Evolutionary conservation across 35 echinoderm and acorn worm genomes (phyloP).

Genomic region (Hemicentrotus pulcherrimus): DNA sequence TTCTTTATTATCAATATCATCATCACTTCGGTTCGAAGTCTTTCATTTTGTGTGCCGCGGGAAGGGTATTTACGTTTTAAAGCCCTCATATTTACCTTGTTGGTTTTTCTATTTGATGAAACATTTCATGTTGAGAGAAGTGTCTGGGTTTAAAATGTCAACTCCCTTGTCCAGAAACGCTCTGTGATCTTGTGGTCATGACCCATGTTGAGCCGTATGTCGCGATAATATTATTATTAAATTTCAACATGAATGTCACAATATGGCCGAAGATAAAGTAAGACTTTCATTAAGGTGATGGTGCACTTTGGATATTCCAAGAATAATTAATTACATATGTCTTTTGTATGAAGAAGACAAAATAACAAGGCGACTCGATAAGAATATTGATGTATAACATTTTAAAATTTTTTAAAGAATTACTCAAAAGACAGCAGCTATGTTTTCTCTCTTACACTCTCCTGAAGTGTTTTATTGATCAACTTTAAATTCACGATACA

Average conservation of each 20-base stretch:
- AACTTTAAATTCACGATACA: too few species aligned
- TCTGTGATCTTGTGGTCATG: neutral
- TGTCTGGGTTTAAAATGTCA: neutral
- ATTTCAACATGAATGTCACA: neutral
- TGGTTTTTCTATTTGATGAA: slow-evolving; percentile 14
- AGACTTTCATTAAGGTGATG: neutral
- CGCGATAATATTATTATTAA: neutral
- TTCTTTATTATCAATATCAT: slow-evolving; percentile 49
- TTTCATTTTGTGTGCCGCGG: neutral
- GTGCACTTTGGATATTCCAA: neutral
- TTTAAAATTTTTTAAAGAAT: too few species aligned
- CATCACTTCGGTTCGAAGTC: slow-evolving; percentile 24
- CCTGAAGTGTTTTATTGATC: too few species aligned
- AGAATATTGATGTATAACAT: too few species aligned
- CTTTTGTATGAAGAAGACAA: too few species aligned
- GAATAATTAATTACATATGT: too few species aligned
- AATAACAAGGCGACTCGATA: too few species aligned
- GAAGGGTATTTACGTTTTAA: neutral
- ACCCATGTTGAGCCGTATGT: neutral
- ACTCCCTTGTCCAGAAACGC: neutral
- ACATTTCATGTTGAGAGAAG: neutral
- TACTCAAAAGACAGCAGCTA: too few species aligned
- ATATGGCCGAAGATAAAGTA: neutral
- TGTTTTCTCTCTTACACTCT: too few species aligned
- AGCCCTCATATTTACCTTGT: slow-evolving; percentile 2